Base-by-base conservation (phyloP, 1,140 invertebrate genomes). In the Belonocnema kinseyi region DNA sequence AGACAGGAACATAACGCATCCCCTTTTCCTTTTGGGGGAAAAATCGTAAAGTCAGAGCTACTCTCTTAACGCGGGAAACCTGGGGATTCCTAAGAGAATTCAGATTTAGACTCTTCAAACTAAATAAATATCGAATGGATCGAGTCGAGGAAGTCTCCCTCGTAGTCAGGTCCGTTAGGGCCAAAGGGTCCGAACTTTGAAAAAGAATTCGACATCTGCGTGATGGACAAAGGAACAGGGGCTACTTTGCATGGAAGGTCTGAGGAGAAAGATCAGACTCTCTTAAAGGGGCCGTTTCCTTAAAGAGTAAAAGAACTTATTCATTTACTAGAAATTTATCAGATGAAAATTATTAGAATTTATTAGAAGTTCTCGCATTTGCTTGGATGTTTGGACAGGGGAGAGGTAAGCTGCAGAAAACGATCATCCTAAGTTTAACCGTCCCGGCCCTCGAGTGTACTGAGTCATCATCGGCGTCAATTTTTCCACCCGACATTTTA, bases 241-340 rank as follows among this genome's bases (percentile, higher is more conserved):
- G 71, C 79, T 85, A 76, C 82, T 86, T 87, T 85, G 80, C 85
- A 86, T 86, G 77, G 84, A 80, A 87, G 84, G 82, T 82, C 74
- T 77, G 70, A 73, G 71, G 73, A 26, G 72, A 77, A 71, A 50
- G 46, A 26, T 61, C 26, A 12, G 21, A 61, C 21, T 61, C 14
- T 26, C 2, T 33, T 14, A 21, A 46, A 46, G 40, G 40, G 40
- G 40, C 0, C 11, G 40, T 46, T 46, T 11, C 10, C 40, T 46
- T 46, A 1, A 46, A 46, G 7, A 11, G 40, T 46, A 46, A 1
- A 11, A 26, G 21, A 26, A 26, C 21, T 26, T 26, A 26, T 26
- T 26, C 3, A 26, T 26, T 26, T 26, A 26, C 3, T 26, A 26
- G 21, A 26, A 26, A 26, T 26, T 26, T 26, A n/a, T n/a, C n/a